phyloP scores from a whole-genome alignment of 2,888 invertebrate species.

The Nasonovia ribisnigri region DNA sequence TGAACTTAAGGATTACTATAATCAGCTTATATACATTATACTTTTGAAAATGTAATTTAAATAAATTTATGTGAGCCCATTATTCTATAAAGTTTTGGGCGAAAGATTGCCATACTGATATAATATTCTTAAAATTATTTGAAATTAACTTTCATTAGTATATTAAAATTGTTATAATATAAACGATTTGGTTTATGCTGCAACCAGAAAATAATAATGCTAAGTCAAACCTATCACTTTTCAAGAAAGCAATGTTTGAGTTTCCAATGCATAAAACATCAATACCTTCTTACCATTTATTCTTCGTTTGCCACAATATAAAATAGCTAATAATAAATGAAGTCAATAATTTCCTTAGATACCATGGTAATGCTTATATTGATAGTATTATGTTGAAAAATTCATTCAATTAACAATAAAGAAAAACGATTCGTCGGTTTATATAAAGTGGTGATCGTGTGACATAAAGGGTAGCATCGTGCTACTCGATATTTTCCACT shows the following conservation, averaged over 20 bases:
- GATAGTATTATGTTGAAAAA: not conserved
- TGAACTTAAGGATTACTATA: not conserved
- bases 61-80: not conserved
- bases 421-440: not conserved
- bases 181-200: not conserved
- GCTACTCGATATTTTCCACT: too few species aligned
- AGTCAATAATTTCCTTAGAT: not conserved
- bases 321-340: not conserved
- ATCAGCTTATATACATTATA: not conserved
- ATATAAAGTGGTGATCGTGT: too few species aligned
- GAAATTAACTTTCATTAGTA: not conserved
- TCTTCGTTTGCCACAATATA: not conserved
- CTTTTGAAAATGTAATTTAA: slow-evolving; percentile 17
- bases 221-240: not conserved
- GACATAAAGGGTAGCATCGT: too few species aligned
- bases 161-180: not conserved
- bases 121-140: not conserved
- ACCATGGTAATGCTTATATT: not conserved
- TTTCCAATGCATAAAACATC: not conserved
- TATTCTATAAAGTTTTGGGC: not conserved
- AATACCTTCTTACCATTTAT: not conserved
- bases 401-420: not conserved
- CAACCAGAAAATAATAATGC: not conserved
- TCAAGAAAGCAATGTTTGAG: not conserved
- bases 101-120: not conserved